Evolutionary conservation across 2,888 invertebrate species (phyloP).

Genomic region (Hemistola chrysoprasaria): DNA sequence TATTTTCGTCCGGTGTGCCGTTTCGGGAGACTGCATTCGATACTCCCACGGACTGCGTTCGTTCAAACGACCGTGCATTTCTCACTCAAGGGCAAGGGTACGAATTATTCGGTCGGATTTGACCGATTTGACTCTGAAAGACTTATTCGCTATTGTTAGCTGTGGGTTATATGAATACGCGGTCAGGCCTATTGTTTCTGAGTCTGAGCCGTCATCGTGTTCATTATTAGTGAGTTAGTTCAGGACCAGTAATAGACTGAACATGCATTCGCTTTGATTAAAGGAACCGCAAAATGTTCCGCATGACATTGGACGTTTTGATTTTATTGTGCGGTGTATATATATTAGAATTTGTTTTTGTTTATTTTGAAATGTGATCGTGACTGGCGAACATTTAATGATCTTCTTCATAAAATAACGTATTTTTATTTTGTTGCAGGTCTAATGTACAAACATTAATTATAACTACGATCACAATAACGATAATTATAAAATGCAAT

Average conservation of each 20-base stretch:
- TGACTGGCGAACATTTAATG: slow-evolving; percentile 15
- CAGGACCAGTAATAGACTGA: slow-evolving; percentile 35
- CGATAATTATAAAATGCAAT: no score
- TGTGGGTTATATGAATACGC: slow-evolving; percentile 43
- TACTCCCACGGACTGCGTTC: no score
- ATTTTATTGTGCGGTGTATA: slow-evolving; percentile 32
- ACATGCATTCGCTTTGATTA: slow-evolving; percentile 47
- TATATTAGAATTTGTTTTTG: slow-evolving; percentile 29
- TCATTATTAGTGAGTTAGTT: slow-evolving; percentile 38
- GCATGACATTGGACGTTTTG: slow-evolving; percentile 38
- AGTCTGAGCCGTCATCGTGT: slow-evolving; percentile 35
- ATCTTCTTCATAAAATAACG: slow-evolving; percentile 4
- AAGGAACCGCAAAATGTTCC: slow-evolving; percentile 43
- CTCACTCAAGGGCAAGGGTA: slow-evolving; percentile 74
- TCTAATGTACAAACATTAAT: slow-evolving; percentile 43
- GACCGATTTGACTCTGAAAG: slow-evolving; percentile 54
- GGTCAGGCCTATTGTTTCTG: slow-evolving; percentile 54
- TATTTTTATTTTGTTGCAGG: slow-evolving; percentile 59
- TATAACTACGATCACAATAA: no score
- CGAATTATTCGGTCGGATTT: slow-evolving; percentile 60
- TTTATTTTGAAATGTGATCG: slow-evolving; percentile 28
- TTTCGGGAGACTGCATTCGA: slow-evolving; percentile 53
- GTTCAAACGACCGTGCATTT: slow-evolving; percentile 70
- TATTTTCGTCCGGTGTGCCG: slow-evolving; percentile 28
- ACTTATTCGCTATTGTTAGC: slow-evolving; percentile 45